phyloP scores from a whole-genome alignment of 2,797 vertebrate species.

The Ammospiza maritima region DNA sequence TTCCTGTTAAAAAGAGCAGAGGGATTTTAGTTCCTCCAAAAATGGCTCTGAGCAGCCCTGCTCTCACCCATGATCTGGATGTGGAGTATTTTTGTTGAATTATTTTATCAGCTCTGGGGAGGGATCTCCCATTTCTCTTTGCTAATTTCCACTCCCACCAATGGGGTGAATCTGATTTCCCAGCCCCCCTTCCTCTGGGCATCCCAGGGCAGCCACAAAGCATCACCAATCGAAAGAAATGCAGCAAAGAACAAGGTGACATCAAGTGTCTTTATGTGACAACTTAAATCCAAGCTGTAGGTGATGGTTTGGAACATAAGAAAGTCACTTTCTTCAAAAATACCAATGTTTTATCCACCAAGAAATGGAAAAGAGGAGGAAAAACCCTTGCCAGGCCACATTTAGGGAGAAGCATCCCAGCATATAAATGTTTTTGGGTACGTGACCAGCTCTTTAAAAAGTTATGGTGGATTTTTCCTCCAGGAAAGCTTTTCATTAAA shows the following conservation, averaged over 20 bases:
- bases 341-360: background rate
- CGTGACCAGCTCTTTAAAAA: background rate
- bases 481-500: constrained; percentile 4
- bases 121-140: background rate
- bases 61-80: background rate
- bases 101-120: background rate
- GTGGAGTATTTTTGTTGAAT: background rate
- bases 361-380: background rate
- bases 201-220: background rate
- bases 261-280: background rate
- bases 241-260: background rate
- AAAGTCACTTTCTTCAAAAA: background rate
- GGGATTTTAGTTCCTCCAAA: background rate
- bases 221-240: background rate
- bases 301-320: background rate
- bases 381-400: background rate
- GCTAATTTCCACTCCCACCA: accelerated
- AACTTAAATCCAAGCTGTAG: background rate
- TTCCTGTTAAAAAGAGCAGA: background rate
- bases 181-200: background rate
- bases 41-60: background rate
- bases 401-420: background rate
- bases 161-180: background rate
- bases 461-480: background rate
- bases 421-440: background rate